A percentile compares a stretch with the other conserved stretches of the same genome.
Evolutionary conservation across 1,140 invertebrate genomes (phyloP).

Genomic region (Asobara japonica): DNA sequence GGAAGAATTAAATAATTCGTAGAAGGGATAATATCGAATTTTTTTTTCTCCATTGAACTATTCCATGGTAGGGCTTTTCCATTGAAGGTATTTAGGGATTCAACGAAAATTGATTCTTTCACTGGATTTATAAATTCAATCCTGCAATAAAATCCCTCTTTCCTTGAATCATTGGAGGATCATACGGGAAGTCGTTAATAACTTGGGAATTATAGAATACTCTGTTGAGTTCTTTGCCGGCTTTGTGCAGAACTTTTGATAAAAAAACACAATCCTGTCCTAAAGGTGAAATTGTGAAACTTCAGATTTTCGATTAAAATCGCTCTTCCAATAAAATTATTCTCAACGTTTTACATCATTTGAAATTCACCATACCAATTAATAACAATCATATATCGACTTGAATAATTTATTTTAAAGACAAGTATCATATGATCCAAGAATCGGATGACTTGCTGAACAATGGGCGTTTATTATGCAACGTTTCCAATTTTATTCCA

Average conservation of each 20-base stretch:
- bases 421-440: not conserved
- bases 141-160: not conserved
- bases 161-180: not conserved
- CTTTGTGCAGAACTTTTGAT: not conserved
- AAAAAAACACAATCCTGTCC: no score
- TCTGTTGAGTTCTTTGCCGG: not conserved
- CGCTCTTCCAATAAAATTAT: not conserved
- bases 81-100: not conserved
- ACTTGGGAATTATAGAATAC: not conserved
- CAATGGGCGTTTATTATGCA: slow-evolving; percentile 14
- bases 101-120: not conserved
- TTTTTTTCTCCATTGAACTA: not conserved
- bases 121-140: not conserved
- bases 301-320: no score
- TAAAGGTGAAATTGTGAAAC: no score
- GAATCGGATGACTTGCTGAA: slow-evolving; percentile 11
- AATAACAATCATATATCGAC: not conserved
- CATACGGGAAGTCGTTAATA: not conserved
- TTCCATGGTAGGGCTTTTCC: not conserved
- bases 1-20: not conserved
- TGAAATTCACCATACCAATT: not conserved
- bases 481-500: slow-evolving; percentile 13
- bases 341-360: not conserved
- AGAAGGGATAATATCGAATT: not conserved
- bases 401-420: not conserved